These are phyloP conservation scores for Autographa gamma DNA, from an alignment of 2,888 invertebrate species.

Conservation along the genomic window DNA sequence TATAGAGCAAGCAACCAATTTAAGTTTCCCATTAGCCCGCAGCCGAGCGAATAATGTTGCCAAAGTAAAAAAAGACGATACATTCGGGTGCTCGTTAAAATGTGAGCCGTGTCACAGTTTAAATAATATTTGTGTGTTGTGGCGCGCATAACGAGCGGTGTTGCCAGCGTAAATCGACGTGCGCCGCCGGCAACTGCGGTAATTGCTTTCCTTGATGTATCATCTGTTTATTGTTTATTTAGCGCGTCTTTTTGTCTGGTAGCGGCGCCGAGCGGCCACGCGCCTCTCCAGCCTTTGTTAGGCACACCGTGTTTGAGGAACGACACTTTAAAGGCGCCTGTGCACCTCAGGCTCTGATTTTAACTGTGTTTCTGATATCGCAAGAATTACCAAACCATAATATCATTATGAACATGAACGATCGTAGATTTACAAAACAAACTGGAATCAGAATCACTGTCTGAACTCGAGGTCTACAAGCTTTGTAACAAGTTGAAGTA, in stretches of 20 bases:
- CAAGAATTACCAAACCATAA: background rate
- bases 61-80: slow-evolving; percentile 55
- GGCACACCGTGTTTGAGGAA: slow-evolving; percentile 9
- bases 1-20: slow-evolving; percentile 41
- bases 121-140: slow-evolving; percentile 71
- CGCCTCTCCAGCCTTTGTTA: background rate
- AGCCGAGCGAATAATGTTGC: slow-evolving; percentile 57
- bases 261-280: slow-evolving; percentile 60
- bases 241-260: slow-evolving; percentile 79
- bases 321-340: background rate
- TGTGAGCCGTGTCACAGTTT: slow-evolving; percentile 64
- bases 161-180: slow-evolving; percentile 71
- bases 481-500: background rate
- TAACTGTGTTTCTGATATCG: background rate
- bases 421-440: too few species aligned
- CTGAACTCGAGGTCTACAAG: too few species aligned
- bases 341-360: slow-evolving; percentile 38
- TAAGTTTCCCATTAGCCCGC: slow-evolving; percentile 43
- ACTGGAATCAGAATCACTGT: too few species aligned
- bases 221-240: slow-evolving; percentile 82
- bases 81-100: slow-evolving; percentile 68
- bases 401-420: background rate
- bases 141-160: slow-evolving; percentile 68
- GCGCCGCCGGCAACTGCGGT: slow-evolving; percentile 75
- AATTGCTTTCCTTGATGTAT: slow-evolving; percentile 85